Percentiles rank a stretch among this genome's conserved stretches.
Conservation (phyloP, 2,113 vertebrate genomes). For the Zosterops borbonicus region DNA sequence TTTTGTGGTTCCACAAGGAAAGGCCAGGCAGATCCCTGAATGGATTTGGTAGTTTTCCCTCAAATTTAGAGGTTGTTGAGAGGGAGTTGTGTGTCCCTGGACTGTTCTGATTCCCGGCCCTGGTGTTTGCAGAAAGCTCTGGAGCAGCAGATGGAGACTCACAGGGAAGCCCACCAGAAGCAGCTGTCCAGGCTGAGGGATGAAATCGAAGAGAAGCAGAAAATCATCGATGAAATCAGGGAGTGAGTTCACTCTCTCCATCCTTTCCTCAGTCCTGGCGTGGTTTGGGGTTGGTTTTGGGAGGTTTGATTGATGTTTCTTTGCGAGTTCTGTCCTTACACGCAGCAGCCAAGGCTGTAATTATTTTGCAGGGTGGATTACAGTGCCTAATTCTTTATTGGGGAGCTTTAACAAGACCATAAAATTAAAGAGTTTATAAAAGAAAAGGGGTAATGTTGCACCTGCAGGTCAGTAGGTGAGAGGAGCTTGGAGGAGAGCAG, state of each 20-base stretch:
- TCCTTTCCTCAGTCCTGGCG: neutral
- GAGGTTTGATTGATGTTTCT: neutral
- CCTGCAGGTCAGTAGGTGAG: neutral
- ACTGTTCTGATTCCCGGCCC: rapidly evolving
- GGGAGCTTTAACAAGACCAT: neutral
- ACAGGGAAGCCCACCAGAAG: slow-evolving; percentile 89
- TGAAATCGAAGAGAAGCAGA: slow-evolving; percentile 91
- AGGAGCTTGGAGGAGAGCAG: neutral
- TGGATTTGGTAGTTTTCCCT: neutral
- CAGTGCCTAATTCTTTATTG: neutral
- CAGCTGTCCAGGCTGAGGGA: slow-evolving; percentile 88
- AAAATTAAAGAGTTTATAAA: neutral
- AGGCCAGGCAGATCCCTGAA: neutral
- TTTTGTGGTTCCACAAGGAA: neutral
- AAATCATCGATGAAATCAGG: slow-evolving; percentile 87
- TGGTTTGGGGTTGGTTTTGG: neutral
- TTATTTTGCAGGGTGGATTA: neutral
- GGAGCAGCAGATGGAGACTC: slow-evolving; percentile 91
- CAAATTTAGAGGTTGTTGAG: rapidly evolving
- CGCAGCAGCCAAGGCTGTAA: neutral
- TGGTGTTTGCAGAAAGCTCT: slow-evolving; percentile 77
- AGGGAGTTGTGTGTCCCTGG: neutral
- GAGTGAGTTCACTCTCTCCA: slow-evolving; percentile 76
- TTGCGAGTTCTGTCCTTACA: neutral
- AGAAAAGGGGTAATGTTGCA: neutral